Conservation (phyloP, 2,888 invertebrate genomes). For the Anthrax anthrax region DNA sequence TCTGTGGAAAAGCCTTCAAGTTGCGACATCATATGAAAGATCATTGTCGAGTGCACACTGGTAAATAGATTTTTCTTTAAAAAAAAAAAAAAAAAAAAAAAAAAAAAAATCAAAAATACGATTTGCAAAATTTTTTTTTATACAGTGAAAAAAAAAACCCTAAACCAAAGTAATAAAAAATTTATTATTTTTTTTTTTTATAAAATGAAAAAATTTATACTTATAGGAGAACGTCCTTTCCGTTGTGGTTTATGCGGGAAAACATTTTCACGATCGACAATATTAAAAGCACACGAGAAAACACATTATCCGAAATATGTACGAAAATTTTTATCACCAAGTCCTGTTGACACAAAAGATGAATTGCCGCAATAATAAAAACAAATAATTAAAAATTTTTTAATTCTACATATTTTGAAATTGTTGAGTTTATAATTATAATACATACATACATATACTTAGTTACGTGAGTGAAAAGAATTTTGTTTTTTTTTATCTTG, state of each 20-base stretch:
- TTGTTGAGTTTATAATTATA: no score
- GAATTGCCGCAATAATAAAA: constrained; percentile 57
- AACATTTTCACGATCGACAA: constrained; percentile 80
- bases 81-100: not conserved
- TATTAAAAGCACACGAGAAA: constrained; percentile 84
- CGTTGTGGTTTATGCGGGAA: constrained; percentile 80
- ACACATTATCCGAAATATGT: constrained; percentile 86
- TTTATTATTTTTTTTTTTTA: no score
- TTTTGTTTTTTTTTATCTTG: no score
- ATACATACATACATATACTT: no score
- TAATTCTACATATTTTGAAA: no score
- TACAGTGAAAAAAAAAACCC: not conserved
- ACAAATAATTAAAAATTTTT: not conserved
- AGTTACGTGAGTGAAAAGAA: no score
- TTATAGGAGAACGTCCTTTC: constrained; percentile 69
- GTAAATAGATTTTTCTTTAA: constrained; percentile 32
- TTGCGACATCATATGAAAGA: constrained; percentile 88
- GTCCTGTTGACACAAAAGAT: constrained; percentile 70
- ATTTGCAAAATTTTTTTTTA: not conserved
- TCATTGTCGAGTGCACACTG: constrained; percentile 84
- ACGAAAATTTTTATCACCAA: constrained; percentile 76
- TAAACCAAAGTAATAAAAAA: not conserved
- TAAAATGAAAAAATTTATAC: no score
- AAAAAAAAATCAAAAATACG: no score
- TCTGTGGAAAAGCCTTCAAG: constrained; percentile 87